These are phyloP conservation scores for Oreortyx pictus DNA, from an alignment of 2,797 vertebrate species.

Conservation along the genomic window DNA sequence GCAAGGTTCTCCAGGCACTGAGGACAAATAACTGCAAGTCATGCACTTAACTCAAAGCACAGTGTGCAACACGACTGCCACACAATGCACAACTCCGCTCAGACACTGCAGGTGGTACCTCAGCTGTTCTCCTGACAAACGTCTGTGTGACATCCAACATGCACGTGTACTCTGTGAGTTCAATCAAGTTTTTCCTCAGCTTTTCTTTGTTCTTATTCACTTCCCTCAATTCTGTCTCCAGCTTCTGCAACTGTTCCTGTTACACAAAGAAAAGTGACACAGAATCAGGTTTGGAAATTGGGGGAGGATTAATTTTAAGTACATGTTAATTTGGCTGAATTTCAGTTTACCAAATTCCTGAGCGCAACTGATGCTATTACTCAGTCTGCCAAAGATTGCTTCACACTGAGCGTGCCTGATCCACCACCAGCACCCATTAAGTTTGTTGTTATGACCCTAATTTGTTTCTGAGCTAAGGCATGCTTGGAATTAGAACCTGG, in stretches of 20 bases:
- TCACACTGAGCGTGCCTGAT: background rate
- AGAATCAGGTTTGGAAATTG: background rate
- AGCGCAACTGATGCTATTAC: background rate
- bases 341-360: background rate
- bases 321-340: background rate
- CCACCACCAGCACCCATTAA: slow-evolving; percentile 1
- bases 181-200: slow-evolving; percentile 90
- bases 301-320: background rate
- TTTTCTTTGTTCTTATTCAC: slow-evolving; percentile 96
- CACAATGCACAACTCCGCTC: background rate
- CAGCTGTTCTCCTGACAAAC: slow-evolving; percentile 88
- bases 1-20: background rate
- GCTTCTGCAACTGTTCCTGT: slow-evolving; percentile 94
- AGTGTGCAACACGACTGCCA: background rate
- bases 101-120: slow-evolving; percentile 78
- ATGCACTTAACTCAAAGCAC: background rate
- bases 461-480: background rate
- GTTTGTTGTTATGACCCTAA: background rate
- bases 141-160: slow-evolving; percentile 90
- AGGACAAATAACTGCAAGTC: background rate
- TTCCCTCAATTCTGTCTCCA: slow-evolving; percentile 94
- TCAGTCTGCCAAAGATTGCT: background rate
- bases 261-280: background rate
- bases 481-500: background rate
- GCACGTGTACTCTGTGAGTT: slow-evolving; percentile 93